Evolutionary conservation across 2,888 invertebrate genomes (phyloP).

Genomic region (Phorcus lineatus): DNA sequence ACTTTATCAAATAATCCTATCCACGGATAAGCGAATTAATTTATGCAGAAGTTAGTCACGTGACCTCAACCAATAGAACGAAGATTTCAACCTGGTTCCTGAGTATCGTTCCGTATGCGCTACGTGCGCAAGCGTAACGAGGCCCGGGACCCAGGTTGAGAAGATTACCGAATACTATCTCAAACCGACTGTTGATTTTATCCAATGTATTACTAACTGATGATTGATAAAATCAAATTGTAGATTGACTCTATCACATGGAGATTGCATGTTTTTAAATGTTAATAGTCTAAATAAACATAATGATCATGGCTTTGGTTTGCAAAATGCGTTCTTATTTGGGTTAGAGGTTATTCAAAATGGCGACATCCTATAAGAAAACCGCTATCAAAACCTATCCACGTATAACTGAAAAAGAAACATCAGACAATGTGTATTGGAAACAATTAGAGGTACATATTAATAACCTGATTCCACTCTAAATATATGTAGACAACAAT

Average conservation of each 20-base stretch:
- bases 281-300: too few species aligned
- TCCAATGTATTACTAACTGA: too few species aligned
- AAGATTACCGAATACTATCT: background rate
- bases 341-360: slow-evolving; percentile 49
- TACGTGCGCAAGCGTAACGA: too few species aligned
- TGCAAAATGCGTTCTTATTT: too few species aligned
- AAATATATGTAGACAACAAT: background rate
- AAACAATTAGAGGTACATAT: slow-evolving; percentile 85
- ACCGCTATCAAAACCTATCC: slow-evolving; percentile 81
- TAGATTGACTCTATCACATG: too few species aligned
- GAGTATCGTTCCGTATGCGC: too few species aligned
- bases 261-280: too few species aligned
- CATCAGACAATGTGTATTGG: slow-evolving; percentile 91
- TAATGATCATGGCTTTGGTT: too few species aligned
- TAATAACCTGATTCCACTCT: background rate
- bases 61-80: slow-evolving; percentile 39
- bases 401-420: slow-evolving; percentile 82
- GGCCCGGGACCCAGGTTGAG: too few species aligned
- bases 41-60: slow-evolving; percentile 54
- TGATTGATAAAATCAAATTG: too few species aligned
- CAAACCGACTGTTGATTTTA: background rate
- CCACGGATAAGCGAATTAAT: slow-evolving; percentile 60
- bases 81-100: too few species aligned
- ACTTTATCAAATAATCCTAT: slow-evolving; percentile 63
- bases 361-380: slow-evolving; percentile 82